Percentiles rank a stretch among this genome's conserved stretches.
Conservation (phyloP, 2,113 vertebrate genomes). For the Hydropotes inermis region DNA sequence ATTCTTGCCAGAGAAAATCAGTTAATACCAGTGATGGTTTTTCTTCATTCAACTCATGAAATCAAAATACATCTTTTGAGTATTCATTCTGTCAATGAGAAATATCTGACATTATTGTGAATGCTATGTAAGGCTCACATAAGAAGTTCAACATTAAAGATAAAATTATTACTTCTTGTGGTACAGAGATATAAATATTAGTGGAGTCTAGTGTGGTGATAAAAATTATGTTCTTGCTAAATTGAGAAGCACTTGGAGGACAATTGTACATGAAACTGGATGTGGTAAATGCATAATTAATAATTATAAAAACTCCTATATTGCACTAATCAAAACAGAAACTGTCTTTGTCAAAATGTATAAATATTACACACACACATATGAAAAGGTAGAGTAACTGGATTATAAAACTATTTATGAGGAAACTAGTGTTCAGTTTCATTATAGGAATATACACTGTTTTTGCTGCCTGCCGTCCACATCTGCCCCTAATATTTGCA, state of each 20-base stretch:
- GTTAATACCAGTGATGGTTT: not conserved
- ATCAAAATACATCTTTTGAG: slow-evolving; percentile 11
- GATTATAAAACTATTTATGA: not conserved
- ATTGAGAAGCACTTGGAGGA: not conserved
- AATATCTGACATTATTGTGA: not conserved
- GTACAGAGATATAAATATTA: slow-evolving; percentile 15
- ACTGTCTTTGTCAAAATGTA: not conserved
- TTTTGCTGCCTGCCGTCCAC: not conserved
- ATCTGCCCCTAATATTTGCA: not conserved
- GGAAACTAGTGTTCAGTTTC: not conserved
- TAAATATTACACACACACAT: not conserved
- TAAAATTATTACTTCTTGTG: slow-evolving; percentile 3
- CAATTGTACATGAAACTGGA: not conserved
- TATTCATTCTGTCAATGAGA: not conserved
- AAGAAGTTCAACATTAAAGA: not conserved
- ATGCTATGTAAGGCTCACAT: not conserved
- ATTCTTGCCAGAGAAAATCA: slow-evolving; percentile 10
- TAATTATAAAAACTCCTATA: not conserved
- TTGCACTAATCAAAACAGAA: slow-evolving; percentile 30
- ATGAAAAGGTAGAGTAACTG: not conserved
- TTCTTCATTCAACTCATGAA: not conserved
- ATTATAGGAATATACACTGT: not conserved
- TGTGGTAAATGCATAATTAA: not conserved
- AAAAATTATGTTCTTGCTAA: slow-evolving; percentile 16
- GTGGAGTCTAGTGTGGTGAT: not conserved